A percentile compares a stretch with the other conserved stretches of the same genome.
Conservation (phyloP, 2,888 invertebrate genomes). For the Pheosia gnoma region DNA sequence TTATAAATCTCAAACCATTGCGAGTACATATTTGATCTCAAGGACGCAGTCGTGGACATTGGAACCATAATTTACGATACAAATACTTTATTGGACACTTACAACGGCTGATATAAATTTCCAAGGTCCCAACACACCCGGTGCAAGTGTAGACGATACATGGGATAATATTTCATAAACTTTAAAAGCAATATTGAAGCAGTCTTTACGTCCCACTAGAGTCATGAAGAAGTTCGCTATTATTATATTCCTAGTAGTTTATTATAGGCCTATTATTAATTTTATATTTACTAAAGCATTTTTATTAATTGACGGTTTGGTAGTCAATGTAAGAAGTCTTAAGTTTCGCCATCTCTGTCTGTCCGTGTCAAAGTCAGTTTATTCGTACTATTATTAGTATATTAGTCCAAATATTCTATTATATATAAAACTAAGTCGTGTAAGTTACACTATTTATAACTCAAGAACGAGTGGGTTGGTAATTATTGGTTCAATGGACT, state of each 20-base stretch:
- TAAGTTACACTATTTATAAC: too few relatives aligned
- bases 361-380: too few relatives aligned
- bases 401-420: too few relatives aligned
- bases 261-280: constrained; percentile 41
- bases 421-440: too few relatives aligned
- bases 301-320: constrained; percentile 42
- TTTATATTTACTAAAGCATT: constrained; percentile 22
- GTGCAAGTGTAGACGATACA: constrained; percentile 68
- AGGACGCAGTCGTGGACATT: constrained; percentile 4
- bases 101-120: constrained; percentile 54
- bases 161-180: constrained; percentile 70
- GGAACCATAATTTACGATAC: constrained; percentile 11
- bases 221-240: constrained; percentile 45
- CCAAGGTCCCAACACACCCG: constrained; percentile 48
- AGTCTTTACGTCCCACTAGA: constrained; percentile 47
- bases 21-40: background rate
- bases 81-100: constrained; percentile 25
- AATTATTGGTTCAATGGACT: too few relatives aligned
- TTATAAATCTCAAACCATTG: background rate
- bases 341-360: too few relatives aligned
- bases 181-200: constrained; percentile 67
- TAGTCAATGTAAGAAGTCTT: too few relatives aligned
- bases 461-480: too few relatives aligned
- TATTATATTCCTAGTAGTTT: constrained; percentile 39
- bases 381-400: too few relatives aligned